Percentiles rank a stretch among this genome's conserved stretches.
Evolutionary conservation across 2,888 invertebrate genomes (phyloP).

Genomic region (Dasypogon diadema): DNA sequence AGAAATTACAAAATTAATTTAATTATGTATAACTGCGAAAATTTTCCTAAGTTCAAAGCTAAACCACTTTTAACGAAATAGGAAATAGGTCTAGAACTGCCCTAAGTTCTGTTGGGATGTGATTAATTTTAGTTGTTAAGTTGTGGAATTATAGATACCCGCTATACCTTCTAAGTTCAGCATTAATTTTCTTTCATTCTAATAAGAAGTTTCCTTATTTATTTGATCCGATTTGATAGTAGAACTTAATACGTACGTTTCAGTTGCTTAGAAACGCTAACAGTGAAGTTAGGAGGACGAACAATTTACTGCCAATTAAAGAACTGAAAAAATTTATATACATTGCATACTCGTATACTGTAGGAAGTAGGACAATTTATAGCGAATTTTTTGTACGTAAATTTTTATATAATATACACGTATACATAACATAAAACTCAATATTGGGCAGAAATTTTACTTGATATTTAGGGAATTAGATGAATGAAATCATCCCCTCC

Average conservation of each 20-base stretch:
- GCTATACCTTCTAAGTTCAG: no score
- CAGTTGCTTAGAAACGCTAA: no score
- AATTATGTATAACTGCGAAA: neutral
- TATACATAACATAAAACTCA: neutral
- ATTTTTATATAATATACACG: constrained; percentile 11
- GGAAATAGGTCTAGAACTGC: neutral
- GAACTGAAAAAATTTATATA: constrained; percentile 41
- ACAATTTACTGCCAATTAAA: constrained; percentile 33
- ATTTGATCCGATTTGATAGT: no score
- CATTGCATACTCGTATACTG: constrained; percentile 8
- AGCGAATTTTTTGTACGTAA: constrained; percentile 33
- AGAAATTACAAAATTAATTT: constrained; percentile 14
- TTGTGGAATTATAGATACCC: no score
- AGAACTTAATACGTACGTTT: no score
- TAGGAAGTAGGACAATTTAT: constrained; percentile 23
- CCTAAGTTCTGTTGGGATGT: constrained; percentile 24
- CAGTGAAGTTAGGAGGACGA: constrained; percentile 8
- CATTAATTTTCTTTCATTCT: no score
- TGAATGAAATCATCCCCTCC: neutral
- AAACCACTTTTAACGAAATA: no score
- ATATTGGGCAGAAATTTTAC: neutral
- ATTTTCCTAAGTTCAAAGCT: constrained; percentile 14
- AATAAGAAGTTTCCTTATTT: no score
- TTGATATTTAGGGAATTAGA: neutral
- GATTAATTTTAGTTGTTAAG: constrained; percentile 33